phyloP scores from a whole-genome alignment of 92 coral and sea anemone genomes.

The Epizoanthus ramosus region DNA sequence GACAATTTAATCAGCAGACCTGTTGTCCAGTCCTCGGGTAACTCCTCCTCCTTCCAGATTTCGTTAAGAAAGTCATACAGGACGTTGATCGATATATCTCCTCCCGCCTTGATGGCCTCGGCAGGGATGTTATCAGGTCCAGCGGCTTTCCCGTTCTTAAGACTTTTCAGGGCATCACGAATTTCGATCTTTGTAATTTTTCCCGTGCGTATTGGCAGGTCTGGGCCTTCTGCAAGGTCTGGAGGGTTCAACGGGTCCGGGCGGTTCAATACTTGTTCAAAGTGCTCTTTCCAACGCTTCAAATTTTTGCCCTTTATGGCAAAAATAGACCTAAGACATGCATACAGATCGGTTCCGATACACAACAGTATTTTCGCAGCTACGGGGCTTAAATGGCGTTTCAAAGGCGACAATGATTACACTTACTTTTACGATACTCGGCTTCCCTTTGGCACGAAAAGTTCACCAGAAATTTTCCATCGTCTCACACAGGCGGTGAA shows the following conservation, averaged over 20 bases:
- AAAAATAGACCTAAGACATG: too few species aligned
- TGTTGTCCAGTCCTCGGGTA: conserved; percentile 42
- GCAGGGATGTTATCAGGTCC: too few species aligned
- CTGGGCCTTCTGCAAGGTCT: too few species aligned
- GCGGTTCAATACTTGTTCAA: too few species aligned
- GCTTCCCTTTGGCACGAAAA: conserved; percentile 49
- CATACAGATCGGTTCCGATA: too few species aligned
- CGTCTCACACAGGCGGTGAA: conserved; percentile 47
- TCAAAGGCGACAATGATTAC: not conserved
- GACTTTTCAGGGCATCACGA: conserved; percentile 12
- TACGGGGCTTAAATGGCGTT: too few species aligned
- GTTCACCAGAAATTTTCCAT: conserved; percentile 31
- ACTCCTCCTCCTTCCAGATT: conserved; percentile 37
- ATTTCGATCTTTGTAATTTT: conserved; percentile 12
- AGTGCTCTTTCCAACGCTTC: too few species aligned
- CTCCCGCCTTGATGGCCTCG: conserved; percentile 29
- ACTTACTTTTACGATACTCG: conserved; percentile 43
- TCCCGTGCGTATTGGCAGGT: too few species aligned
- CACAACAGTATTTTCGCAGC: too few species aligned
- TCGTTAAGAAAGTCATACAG: conserved; percentile 31
- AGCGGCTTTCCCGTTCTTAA: too few species aligned
- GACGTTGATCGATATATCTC: conserved; percentile 32
- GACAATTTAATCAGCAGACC: conserved; percentile 43
- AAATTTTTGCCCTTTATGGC: too few species aligned
- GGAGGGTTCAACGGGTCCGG: too few species aligned